Percentiles rank a stretch among this genome's conserved stretches.
phyloP scores from a whole-genome alignment of 2,797 vertebrate species.

The Pipistrellus nathusii region DNA sequence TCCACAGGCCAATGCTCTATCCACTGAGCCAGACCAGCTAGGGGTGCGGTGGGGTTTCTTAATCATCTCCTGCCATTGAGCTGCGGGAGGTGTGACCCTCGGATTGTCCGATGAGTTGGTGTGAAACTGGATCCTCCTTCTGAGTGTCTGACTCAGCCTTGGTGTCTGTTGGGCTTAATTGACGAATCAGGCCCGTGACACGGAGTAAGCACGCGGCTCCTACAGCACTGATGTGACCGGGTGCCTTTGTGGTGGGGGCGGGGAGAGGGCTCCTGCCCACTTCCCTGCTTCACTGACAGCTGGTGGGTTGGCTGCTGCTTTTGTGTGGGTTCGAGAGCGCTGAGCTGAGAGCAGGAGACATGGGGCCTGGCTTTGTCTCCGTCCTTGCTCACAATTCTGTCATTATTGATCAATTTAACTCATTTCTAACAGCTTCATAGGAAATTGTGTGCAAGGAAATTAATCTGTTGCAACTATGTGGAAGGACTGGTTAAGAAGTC shows the following conservation, averaged over 20 bases:
- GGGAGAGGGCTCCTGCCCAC: not conserved
- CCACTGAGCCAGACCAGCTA: too few species aligned
- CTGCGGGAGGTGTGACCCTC: not conserved
- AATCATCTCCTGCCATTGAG: not conserved
- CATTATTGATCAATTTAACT: not conserved
- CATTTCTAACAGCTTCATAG: constrained; percentile 2
- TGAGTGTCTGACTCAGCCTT: not conserved
- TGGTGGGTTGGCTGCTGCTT: not conserved
- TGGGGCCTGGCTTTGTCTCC: constrained; percentile 4
- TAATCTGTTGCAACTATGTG: not conserved
- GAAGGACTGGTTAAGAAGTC: not conserved
- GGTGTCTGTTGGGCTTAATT: not conserved
- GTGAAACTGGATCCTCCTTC: not conserved
- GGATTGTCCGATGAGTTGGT: not conserved
- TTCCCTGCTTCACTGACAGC: not conserved
- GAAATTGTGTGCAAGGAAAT: not conserved
- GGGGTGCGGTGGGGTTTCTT: not conserved
- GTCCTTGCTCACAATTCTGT: too few species aligned
- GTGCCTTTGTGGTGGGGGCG: not conserved
- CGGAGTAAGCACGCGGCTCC: not conserved
- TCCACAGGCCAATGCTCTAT: too few species aligned
- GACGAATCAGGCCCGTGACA: not conserved
- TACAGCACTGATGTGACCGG: not conserved
- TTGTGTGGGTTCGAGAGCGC: not conserved
- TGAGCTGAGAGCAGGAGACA: not conserved